Evolutionary conservation across 2,797 vertebrate genomes (phyloP).

Genomic region (Dallia pectoralis): DNA sequence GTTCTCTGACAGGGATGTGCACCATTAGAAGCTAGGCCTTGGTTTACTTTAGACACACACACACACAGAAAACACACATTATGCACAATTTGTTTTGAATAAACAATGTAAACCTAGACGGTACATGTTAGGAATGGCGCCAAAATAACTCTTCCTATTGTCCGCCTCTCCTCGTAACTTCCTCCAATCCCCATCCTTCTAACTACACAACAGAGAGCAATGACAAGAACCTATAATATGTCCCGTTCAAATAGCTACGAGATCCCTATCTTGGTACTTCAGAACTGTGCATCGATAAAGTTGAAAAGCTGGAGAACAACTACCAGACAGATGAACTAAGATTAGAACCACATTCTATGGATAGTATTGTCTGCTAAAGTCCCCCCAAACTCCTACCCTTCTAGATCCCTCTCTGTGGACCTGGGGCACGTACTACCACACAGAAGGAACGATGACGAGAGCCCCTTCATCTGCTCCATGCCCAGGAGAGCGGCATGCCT

Average conservation of each 20-base stretch:
- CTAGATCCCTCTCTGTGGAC: slow-evolving; percentile 80
- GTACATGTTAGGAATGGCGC: background rate
- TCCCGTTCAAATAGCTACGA: background rate
- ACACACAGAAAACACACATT: background rate
- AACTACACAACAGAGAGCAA: background rate
- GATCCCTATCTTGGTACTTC: too few species aligned
- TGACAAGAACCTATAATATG: background rate
- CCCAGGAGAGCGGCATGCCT: slow-evolving; percentile 89
- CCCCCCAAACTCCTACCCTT: background rate
- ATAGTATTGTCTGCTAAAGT: too few species aligned
- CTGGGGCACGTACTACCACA: slow-evolving; percentile 88
- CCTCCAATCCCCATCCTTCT: background rate
- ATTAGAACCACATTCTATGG: too few species aligned
- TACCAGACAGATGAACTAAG: too few species aligned
- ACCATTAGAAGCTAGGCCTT: slow-evolving; percentile 40
- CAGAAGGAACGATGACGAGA: slow-evolving; percentile 94
- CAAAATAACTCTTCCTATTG: background rate
- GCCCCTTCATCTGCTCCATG: slow-evolving; percentile 96
- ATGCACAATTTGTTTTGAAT: background rate
- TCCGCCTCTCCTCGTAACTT: background rate
- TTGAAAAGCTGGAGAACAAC: too few species aligned
- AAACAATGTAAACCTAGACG: background rate
- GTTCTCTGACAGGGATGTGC: slow-evolving; percentile 45
- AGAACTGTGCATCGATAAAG: too few species aligned
- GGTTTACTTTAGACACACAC: slow-evolving; percentile 13